phyloP scores from a whole-genome alignment of 2,113 vertebrate genomes.

The Chionis minor region DNA sequence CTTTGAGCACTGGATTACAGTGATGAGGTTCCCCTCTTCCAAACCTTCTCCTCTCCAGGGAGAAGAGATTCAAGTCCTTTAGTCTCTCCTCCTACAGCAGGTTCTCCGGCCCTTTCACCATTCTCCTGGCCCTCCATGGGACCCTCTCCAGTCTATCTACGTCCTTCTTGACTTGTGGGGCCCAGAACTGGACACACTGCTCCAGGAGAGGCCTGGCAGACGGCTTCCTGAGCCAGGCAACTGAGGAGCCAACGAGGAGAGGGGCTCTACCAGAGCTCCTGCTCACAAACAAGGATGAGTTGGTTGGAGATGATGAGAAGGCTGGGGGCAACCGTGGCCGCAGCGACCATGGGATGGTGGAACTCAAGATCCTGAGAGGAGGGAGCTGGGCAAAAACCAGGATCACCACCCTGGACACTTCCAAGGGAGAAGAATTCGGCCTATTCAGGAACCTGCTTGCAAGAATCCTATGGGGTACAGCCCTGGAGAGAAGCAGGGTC shows the following conservation, averaged over 20 bases:
- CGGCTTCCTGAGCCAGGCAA: background rate
- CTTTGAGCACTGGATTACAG: no score
- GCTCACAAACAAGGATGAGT: background rate
- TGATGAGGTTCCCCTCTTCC: accelerated
- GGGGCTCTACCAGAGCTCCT: background rate
- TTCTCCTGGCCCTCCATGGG: background rate
- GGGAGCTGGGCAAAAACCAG: background rate
- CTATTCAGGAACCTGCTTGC: background rate
- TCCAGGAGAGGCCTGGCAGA: background rate
- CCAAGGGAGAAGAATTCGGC: background rate
- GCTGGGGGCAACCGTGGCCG: background rate
- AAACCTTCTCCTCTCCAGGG: background rate
- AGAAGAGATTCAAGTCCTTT: background rate
- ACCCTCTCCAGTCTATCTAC: background rate
- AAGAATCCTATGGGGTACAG: background rate
- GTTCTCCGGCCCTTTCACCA: background rate
- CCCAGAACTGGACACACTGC: background rate
- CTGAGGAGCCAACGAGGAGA: background rate
- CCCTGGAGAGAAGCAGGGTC: background rate
- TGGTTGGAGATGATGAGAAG: background rate
- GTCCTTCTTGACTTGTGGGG: background rate
- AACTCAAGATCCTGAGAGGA: background rate
- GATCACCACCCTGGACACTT: background rate
- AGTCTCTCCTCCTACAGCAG: background rate
- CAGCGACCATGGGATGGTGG: background rate